phyloP scores from a whole-genome alignment of 1,140 invertebrate species.

The Nephila pilipes region DNA sequence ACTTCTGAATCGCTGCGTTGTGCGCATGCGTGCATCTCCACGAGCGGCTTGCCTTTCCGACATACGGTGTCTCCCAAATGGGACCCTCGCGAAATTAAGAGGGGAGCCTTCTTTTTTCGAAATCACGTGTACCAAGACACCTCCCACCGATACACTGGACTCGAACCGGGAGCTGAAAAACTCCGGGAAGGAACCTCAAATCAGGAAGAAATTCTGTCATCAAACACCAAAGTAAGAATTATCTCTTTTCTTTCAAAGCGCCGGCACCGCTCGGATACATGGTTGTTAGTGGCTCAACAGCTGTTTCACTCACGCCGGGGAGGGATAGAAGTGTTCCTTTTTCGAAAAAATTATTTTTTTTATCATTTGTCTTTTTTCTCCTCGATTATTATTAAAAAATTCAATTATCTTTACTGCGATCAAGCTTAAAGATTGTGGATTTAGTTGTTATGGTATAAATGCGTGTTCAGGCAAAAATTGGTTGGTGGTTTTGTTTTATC shows the following conservation, averaged over 20 bases:
- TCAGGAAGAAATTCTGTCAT: not conserved
- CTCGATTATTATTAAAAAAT: too few species aligned
- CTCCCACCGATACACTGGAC: not conserved
- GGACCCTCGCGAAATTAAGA: constrained; percentile 46
- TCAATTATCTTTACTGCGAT: too few species aligned
- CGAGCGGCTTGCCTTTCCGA: not conserved
- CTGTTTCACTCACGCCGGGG: constrained; percentile 13
- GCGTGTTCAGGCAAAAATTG: too few species aligned
- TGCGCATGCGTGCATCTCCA: not conserved
- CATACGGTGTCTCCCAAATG: constrained; percentile 46
- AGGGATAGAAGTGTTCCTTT: not conserved
- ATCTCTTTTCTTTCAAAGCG: not conserved
- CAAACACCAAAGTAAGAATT: not conserved
- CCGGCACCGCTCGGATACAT: not conserved
- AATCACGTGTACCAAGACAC: constrained; percentile 37
- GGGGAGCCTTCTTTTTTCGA: not conserved
- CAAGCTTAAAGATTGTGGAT: too few species aligned
- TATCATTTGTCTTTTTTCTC: not conserved
- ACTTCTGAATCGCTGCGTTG: not conserved
- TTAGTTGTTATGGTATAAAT: too few species aligned
- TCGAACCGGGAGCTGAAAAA: not conserved
- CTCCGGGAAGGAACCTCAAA: not conserved
- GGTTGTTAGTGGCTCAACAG: constrained; percentile 1
- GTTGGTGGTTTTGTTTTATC: not conserved
- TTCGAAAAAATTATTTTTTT: not conserved